Evolutionary conservation across 2,797 vertebrate species (phyloP).

Genomic region (Mormyrus hasselquistii): DNA sequence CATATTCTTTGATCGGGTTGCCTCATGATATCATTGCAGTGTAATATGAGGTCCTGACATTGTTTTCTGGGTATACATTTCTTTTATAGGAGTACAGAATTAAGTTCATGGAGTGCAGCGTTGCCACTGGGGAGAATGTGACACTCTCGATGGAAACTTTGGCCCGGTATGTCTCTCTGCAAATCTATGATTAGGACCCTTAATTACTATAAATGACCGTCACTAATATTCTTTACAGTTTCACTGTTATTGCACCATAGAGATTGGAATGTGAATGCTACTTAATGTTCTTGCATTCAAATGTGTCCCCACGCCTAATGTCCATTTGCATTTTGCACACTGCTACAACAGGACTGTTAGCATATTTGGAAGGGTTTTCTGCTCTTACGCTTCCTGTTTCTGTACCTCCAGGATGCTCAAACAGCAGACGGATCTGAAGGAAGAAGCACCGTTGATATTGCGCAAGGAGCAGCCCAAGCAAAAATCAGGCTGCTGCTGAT

Average conservation of each 20-base stretch:
- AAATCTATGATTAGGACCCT: not conserved
- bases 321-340: not conserved
- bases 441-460: constrained; percentile 44
- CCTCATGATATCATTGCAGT: not conserved
- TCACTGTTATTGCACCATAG: not conserved
- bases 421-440: constrained; percentile 41
- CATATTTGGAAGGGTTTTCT: constrained; percentile 6
- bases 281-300: not conserved
- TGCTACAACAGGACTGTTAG: not conserved
- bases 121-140: constrained; percentile 79
- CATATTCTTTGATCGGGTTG: not conserved
- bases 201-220: not conserved
- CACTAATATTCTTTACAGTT: not conserved
- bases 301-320: not conserved
- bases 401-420: constrained; percentile 54
- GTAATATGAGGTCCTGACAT: not conserved
- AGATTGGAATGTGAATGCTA: not conserved
- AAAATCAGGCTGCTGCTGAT: constrained; percentile 63
- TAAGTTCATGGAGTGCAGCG: constrained; percentile 84
- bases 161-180: constrained; percentile 67
- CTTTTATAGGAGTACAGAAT: constrained; percentile 69
- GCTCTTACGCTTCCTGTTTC: constrained; percentile 18
- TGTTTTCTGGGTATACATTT: not conserved
- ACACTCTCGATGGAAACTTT: constrained; percentile 66
- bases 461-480: constrained; percentile 47